phyloP scores from a whole-genome alignment of 2,113 vertebrate genomes.

The Eurystomus gularis region DNA sequence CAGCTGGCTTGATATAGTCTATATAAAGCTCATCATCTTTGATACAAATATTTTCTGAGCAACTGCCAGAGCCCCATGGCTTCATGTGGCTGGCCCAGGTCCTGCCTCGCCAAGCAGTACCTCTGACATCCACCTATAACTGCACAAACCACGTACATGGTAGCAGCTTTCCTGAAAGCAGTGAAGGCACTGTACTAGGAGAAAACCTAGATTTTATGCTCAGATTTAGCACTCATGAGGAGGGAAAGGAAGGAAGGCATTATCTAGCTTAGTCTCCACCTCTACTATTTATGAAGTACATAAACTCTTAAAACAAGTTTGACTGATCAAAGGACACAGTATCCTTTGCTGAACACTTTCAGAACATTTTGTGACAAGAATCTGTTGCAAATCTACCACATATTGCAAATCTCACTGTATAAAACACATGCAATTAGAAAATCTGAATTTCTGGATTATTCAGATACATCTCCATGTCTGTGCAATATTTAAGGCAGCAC shows the following conservation, averaged over 20 bases:
- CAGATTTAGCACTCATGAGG: background rate
- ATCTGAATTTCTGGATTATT: background rate
- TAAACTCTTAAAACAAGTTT: background rate
- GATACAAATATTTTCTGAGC: accelerated
- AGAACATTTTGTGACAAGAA: background rate
- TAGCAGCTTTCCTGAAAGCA: background rate
- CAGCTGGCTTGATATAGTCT: background rate
- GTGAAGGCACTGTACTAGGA: background rate
- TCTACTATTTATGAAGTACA: background rate
- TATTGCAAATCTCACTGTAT: background rate
- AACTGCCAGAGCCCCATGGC: background rate
- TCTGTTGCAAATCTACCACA: background rate
- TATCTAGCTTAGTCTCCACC: background rate
- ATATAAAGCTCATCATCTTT: accelerated
- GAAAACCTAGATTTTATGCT: background rate
- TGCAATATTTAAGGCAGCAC: background rate
- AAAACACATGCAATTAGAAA: background rate
- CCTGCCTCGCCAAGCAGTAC: background rate
- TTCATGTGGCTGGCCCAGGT: background rate
- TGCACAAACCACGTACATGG: accelerated
- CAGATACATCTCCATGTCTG: background rate
- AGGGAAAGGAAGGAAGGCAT: background rate
- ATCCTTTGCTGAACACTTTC: background rate
- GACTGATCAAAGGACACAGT: background rate
- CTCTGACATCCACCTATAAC: background rate